Base-by-base conservation (phyloP, 1,140 invertebrate genomes). In the Bradynema listronoti region DNA sequence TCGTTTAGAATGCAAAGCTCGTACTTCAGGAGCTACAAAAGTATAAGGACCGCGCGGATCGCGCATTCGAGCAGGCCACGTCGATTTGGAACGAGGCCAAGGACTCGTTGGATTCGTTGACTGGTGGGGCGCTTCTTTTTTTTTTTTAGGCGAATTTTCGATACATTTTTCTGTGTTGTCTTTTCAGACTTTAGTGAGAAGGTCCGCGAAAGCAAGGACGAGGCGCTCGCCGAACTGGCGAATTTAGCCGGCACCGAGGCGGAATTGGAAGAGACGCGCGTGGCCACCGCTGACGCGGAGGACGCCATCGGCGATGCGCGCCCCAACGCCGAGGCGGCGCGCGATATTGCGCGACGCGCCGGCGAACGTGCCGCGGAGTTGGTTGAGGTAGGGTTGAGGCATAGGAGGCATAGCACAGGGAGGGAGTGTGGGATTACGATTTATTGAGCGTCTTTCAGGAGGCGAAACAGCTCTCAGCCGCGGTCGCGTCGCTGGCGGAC, bases 181-280 rank as follows among this genome's bases (percentile, higher is more conserved):
- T 11, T 66, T 67, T 24, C 30, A 73, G 71, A 78, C 34, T 77
- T 77, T 61, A 62, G 70, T 22, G 61, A 65, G n/a, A 69, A 73
- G 42, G 56, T 77, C n/a, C 67, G 77, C 24, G 52, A 68, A 34
- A 68, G 56, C 6, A 74, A 75, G 46, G 67, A 45, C 24, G 73
- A 73, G 14, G 73, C 73, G n/a, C 27, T 70, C 7, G 57, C 59
- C 19, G 64, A 70, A 32, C 49, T 76, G 29, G 60, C 65, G 33
- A 53, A 66, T 32, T 43, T 76, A 3, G 27, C 25, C 7, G 58
- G 62, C 4, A 76, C 78, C 45, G 22, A 77, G 46, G 43, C 62
- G 25, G 58, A 61, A 43, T 67, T 75, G 19, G 27, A 51, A 3
- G 53, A 66, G 19, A 73, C 72, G 16, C 49, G 69, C 32, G 30